Base-by-base conservation (phyloP, 2,888 invertebrate species). In the Tupiocoris notatus region DNA sequence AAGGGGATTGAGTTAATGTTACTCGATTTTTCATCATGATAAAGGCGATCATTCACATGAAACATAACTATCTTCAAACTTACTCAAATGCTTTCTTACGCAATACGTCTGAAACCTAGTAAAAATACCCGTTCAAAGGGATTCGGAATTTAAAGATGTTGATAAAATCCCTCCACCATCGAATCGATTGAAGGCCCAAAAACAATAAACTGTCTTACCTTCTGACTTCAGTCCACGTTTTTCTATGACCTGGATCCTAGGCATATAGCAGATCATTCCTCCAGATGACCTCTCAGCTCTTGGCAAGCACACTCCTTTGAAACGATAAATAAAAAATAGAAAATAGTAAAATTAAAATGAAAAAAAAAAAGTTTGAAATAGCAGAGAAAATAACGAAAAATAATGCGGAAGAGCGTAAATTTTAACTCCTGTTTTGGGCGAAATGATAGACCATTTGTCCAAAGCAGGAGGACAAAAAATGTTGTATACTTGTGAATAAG, bases 231-330 rank as follows among this genome's bases (percentile, higher is more conserved):
- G 78, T 68, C 80, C 80, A 22, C 81, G 78, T 76, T 81, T 81
- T 78, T 81, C 81, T 67, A 80, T 80, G 63, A 81, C 81, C 67
- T 80, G 81, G 70, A 81, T 81, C 77, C 81, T 79, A 75, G 81
- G 81, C 81, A 81, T 81, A 79, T 81, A 81, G 78, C 81, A 81
- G 78, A 81, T 81, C 81, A 81, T 81, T 59, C 79, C 80, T 71
- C 77, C 75, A 62, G 76, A 63, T 76, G 76, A 76, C 57, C 65
- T 76, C 56, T 75, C 65, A 23, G 64, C 65, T 64, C 65, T 73
- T 24, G 75, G 75, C 76, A 65, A 63, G 76, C 68, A 68, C 76
- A 68, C 68, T 56, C 68, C 68, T 73, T 68, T 12, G 22, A 39
- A 73, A 18, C 16, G 24, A 25, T 54, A 74, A 58, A 75, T 39